Evolutionary conservation across 2,888 invertebrate genomes (phyloP).

Genomic region (Cecidostiba fungosa): DNA sequence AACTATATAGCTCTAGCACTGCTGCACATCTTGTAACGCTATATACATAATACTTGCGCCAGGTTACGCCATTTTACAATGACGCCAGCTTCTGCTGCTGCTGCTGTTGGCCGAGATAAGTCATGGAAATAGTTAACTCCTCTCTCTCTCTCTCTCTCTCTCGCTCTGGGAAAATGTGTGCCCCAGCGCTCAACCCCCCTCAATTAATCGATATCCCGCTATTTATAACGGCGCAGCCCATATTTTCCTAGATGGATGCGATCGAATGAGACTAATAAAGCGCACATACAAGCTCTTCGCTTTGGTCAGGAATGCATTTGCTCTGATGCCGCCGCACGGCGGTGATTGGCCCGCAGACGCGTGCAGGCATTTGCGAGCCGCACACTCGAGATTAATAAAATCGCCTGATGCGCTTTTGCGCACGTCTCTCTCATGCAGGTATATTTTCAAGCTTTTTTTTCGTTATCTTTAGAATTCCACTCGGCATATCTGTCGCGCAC

Average conservation of each 20-base stretch:
- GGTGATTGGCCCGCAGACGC: background rate
- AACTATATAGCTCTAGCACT: background rate
- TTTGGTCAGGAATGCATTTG: background rate
- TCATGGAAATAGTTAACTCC: background rate
- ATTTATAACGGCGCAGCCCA: constrained; percentile 37
- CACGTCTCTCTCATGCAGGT: too few species aligned
- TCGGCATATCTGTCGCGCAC: too few species aligned
- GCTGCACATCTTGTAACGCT: background rate
- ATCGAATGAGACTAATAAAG: constrained; percentile 5
- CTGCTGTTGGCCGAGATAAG: background rate
- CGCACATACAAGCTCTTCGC: background rate
- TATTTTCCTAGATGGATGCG: constrained; percentile 22
- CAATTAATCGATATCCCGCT: constrained; percentile 40
- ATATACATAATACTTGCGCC: background rate
- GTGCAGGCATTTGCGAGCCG: background rate
- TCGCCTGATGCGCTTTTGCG: background rate
- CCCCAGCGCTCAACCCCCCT: background rate
- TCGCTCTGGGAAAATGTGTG: background rate
- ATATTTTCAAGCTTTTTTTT: too few species aligned
- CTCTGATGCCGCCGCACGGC: background rate
- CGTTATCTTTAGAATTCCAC: too few species aligned
- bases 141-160: background rate
- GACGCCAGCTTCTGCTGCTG: background rate
- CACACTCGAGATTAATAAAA: background rate
- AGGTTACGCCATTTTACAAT: constrained; percentile 4